Base-by-base conservation (phyloP, 2,113 vertebrate species). In the Piprites chloris region DNA sequence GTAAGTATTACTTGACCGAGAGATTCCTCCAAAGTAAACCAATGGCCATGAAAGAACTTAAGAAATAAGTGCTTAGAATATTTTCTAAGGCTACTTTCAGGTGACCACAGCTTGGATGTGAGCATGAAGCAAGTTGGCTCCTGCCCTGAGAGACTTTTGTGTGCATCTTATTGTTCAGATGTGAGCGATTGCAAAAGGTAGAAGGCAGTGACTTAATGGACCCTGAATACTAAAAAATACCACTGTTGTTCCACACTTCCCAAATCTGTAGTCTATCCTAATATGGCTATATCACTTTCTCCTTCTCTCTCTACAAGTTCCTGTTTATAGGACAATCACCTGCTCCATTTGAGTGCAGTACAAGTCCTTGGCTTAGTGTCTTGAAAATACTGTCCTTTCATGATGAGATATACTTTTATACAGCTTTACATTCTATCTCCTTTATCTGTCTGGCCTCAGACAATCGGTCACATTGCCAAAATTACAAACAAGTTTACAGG, bases 321-420 rank as follows among this genome's bases (percentile, higher is more conserved):
- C 55, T 61, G 15, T 90, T 96, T 89, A 90, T 27, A 63, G 90
- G 76, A 75, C 65, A 68, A 52, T 78, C 84, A 75, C 47, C 61
- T 53, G 52, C 61, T 84, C 44, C 44, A 41, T 81, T 84, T 86
- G 24, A 86, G 68, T 11, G 33, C 52, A 80, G 59, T 30, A 56
- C 17, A 69, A 84, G 37, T 84, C 61, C 73, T 92, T 80, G 42
- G 55, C 42, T 88, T 74, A 47, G 9, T 9, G 1, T 59, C 88
- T 83, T 47, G 50, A 77, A 95, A 94, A 95, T 87, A 87, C 35
- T 69, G 58, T 42, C 53, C 44, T 87, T 91, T 95, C 82, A 87
- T 41, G 50, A 78, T 90, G 82, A 90, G 59, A 32, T 86, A 84
- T 76, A 66, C 66, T 87, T 96, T 89, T 76, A 85, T 62, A 91